phyloP scores from a whole-genome alignment of 2,113 vertebrate genomes.

The Leucoraja erinaceus region DNA sequence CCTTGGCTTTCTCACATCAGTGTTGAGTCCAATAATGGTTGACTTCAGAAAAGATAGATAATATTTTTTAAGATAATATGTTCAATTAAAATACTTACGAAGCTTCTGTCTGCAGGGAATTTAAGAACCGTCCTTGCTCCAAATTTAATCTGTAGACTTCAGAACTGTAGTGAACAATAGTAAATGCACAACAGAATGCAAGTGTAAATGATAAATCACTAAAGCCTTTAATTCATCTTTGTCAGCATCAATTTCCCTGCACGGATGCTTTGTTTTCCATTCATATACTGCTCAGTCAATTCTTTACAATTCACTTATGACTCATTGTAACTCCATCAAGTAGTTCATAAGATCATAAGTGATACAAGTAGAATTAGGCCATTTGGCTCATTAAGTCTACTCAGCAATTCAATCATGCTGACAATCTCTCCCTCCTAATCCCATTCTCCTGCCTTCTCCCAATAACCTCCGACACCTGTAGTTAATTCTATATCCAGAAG shows the following conservation, averaged over 20 bases:
- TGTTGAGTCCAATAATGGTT: not conserved
- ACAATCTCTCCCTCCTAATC: no score
- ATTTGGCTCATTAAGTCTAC: no score
- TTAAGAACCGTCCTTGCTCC: slow-evolving; percentile 90
- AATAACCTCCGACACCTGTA: no score
- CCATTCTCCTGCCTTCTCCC: no score
- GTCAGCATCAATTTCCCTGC: not conserved
- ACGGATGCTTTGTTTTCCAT: not conserved
- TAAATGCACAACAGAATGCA: not conserved
- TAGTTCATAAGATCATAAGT: no score
- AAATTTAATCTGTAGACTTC: slow-evolving; percentile 87
- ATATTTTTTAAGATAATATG: no score
- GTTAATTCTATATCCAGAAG: not conserved
- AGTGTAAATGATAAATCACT: not conserved
- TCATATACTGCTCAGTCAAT: not conserved
- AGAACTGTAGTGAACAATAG: slow-evolving; percentile 61
- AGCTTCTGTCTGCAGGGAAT: slow-evolving; percentile 82
- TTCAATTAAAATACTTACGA: slow-evolving; percentile 64
- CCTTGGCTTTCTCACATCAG: not conserved
- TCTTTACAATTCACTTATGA: not conserved
- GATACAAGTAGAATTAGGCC: no score
- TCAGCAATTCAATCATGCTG: no score
- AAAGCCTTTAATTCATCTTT: not conserved
- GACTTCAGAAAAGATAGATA: not conserved
- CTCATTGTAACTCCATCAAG: not conserved